Evolutionary conservation across 2,888 invertebrate genomes (phyloP), one percentile per base, ranked within the genome.

Genomic region (Drosophila ustulata): DNA sequence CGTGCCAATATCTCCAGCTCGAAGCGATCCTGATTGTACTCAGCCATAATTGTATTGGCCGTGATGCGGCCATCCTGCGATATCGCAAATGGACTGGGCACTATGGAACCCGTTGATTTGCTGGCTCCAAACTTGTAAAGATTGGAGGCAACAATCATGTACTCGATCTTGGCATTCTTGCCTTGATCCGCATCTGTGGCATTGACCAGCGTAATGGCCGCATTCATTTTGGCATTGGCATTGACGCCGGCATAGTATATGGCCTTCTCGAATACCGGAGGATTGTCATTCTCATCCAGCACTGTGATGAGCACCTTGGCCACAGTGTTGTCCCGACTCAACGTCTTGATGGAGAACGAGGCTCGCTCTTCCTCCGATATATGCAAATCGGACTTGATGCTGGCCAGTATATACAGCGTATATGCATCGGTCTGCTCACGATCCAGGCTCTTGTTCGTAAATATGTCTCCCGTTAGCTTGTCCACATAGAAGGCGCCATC

Each of bases 21-120:
- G 90, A 98, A 98, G 50, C 97, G 93, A 89, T 97, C 97, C 84
- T 97, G 97, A 89, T 96, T 96, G 91, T 97, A 98, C 89, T 98
- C 97, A 0, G 96, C 95, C 95, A 98, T 96, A 85, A 96, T 96
- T 32, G 95, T 94, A 0, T 97, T 96, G 0, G 97, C 97, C 2
- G 91, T 91, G 32, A 93, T 88, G 25, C 92, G 83, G 0, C 93
- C 93, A 63, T 92, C 92, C 13, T 90, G 84, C 0, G 93, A 90
- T 37, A 93, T 91, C 46, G 89, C 92, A 79, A 98, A 98, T 0
- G 98, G 98, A 43, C 97, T 97, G 0, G 97, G 97, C 23, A 97
- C 96, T 23, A 98, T 96, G 0, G 97, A 97, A 0, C 97, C 97
- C 3, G 96, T 96, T 25, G 85, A 75, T 85, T 95, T 94, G 28